Percentiles rank a stretch among this genome's conserved stretches.
phyloP scores from a whole-genome alignment of 2,113 vertebrate genomes.

The Sinocyclocheilus rhinocerous region DNA sequence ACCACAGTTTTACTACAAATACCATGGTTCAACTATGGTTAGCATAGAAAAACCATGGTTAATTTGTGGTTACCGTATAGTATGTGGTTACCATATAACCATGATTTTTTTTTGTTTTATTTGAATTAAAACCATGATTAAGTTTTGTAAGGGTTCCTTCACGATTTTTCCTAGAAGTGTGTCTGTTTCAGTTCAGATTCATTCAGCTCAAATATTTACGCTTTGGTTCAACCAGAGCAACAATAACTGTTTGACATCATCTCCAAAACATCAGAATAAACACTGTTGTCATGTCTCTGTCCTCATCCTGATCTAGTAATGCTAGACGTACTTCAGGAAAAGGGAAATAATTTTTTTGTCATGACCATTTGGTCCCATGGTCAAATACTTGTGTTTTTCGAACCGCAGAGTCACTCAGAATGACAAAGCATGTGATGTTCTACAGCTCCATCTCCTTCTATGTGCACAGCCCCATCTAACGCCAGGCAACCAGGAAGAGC shows the following conservation, averaged over 20 bases:
- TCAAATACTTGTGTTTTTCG: not conserved
- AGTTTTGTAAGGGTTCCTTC: not conserved
- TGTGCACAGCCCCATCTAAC: slow-evolving; percentile 40
- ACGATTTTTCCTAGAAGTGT: not conserved
- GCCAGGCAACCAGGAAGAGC: slow-evolving; percentile 62
- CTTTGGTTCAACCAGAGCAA: slow-evolving; percentile 11
- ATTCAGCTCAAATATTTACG: slow-evolving; percentile 32
- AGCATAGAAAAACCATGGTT: not conserved
- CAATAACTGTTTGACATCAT: slow-evolving; percentile 46
- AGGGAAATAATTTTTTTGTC: slow-evolving; percentile 7
- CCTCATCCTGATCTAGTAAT: slow-evolving; percentile 44
- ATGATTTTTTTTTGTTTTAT: not conserved
- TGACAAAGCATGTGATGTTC: slow-evolving; percentile 30
- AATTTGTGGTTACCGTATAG: too few species aligned
- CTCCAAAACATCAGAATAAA: slow-evolving; percentile 45
- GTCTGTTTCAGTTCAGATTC: slow-evolving; percentile 30
- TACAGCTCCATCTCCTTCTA: slow-evolving; percentile 41
- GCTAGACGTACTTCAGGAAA: slow-evolving; percentile 37
- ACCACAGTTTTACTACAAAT: not conserved
- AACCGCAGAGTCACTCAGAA: slow-evolving; percentile 14
- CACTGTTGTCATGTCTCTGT: slow-evolving; percentile 32
- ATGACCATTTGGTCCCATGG: not conserved
- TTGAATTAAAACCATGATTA: not conserved
- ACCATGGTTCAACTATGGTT: not conserved
- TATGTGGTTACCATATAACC: not conserved